Evolutionary conservation across 2,888 invertebrate genomes (phyloP).

Genomic region (Tipula lateralis): DNA sequence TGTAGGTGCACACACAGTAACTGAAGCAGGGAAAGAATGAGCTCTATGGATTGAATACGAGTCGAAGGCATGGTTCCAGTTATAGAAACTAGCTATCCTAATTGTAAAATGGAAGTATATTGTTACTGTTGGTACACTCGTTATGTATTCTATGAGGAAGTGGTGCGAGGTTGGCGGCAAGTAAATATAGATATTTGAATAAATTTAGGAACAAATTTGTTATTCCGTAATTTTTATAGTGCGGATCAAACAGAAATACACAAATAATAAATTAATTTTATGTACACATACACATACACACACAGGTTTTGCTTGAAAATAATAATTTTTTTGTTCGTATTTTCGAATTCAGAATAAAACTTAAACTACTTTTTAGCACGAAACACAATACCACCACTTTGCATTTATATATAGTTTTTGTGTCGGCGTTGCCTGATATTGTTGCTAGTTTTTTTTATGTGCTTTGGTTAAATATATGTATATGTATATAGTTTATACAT

Average conservation of each 20-base stretch:
- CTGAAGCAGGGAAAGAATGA: too few relatives aligned
- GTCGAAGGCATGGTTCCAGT: too few relatives aligned
- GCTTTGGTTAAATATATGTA: neutral
- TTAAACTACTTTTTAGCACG: neutral
- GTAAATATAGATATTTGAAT: neutral
- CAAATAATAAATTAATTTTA: constrained; percentile 20
- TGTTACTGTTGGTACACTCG: too few relatives aligned
- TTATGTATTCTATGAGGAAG: too few relatives aligned
- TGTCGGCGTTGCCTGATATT: neutral
- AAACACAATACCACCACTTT: constrained; percentile 24
- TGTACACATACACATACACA: too few relatives aligned
- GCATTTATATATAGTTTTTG: neutral
- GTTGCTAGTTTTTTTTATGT: neutral
- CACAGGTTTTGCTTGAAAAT: neutral
- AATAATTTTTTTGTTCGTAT: neutral
- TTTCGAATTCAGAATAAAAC: neutral
- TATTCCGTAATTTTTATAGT: neutral
- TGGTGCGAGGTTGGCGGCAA: neutral
- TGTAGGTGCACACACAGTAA: too few relatives aligned
- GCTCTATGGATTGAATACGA: too few relatives aligned
- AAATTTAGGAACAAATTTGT: neutral
- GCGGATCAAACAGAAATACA: neutral
- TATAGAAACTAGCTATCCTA: too few relatives aligned
- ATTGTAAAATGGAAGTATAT: too few relatives aligned
- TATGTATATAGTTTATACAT: neutral